Evolutionary conservation across 2,113 vertebrate species (phyloP).

Genomic region (Pogona vitticeps): DNA sequence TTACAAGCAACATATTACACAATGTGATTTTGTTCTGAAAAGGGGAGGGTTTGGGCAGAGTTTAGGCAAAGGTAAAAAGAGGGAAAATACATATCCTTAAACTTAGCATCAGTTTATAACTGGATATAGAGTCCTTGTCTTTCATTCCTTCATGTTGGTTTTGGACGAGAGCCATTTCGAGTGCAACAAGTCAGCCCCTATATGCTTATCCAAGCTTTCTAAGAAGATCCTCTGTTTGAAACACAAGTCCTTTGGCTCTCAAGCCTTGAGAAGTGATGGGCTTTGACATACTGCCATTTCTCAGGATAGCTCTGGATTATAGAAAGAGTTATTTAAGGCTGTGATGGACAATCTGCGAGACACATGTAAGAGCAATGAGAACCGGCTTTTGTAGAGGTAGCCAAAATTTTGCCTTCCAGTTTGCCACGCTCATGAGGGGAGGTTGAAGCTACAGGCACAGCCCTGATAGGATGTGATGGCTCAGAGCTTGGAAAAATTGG

Average conservation of each 20-base stretch:
- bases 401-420: neutral
- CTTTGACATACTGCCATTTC: slow-evolving; percentile 48
- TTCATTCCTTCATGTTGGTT: slow-evolving; percentile 50
- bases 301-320: slow-evolving; percentile 53
- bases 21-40: slow-evolving; percentile 42
- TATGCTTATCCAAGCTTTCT: slow-evolving; percentile 30
- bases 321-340: slow-evolving; percentile 35
- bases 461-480: neutral
- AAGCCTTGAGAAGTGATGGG: slow-evolving; percentile 33
- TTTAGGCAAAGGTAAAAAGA: slow-evolving; percentile 42
- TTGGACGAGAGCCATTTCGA: slow-evolving; percentile 57
- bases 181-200: slow-evolving; percentile 37
- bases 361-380: neutral
- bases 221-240: slow-evolving; percentile 35
- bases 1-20: slow-evolving; percentile 21
- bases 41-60: slow-evolving; percentile 29
- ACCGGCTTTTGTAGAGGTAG: neutral
- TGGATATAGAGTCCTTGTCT: slow-evolving; percentile 33
- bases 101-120: slow-evolving; percentile 56
- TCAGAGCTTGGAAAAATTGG: neutral
- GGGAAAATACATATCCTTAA: slow-evolving; percentile 50
- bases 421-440: neutral
- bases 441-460: neutral
- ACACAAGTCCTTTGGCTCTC: slow-evolving; percentile 9
- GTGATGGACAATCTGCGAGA: neutral